phyloP scores from a whole-genome alignment of 2,797 vertebrate species.

The Synanceia verrucosa region DNA sequence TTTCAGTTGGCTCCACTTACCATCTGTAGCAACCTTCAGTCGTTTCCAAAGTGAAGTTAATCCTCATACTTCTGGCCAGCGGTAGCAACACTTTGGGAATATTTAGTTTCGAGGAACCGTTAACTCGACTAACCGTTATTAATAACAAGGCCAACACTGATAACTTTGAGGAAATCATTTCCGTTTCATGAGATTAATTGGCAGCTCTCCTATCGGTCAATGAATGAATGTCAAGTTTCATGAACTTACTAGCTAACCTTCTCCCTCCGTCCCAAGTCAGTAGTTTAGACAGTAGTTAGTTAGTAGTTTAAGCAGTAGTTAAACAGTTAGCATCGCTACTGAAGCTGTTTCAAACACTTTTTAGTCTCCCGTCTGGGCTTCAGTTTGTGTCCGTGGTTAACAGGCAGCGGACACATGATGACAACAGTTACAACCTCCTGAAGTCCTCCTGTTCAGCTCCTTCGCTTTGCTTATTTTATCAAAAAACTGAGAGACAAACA shows the following conservation, averaged over 20 bases:
- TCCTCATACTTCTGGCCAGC: slow-evolving; percentile 87
- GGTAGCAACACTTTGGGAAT: slow-evolving; percentile 94
- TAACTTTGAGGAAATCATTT: slow-evolving; percentile 44
- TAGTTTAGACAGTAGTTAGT: background rate
- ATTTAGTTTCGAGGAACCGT: slow-evolving; percentile 86
- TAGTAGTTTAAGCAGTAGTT: background rate
- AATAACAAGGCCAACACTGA: slow-evolving; percentile 19
- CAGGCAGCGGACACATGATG: slow-evolving; percentile 44
- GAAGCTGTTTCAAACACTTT: slow-evolving; percentile 21
- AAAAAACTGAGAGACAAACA: background rate
- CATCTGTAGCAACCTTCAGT: slow-evolving; percentile 96
- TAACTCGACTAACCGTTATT: background rate
- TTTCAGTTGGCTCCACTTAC: slow-evolving; percentile 80
- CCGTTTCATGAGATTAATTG: slow-evolving; percentile 16
- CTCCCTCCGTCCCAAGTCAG: slow-evolving; percentile 11
- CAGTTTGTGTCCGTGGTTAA: slow-evolving; percentile 33
- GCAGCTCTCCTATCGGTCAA: background rate
- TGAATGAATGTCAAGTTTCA: slow-evolving; percentile 33
- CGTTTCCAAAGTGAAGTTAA: slow-evolving; percentile 94
- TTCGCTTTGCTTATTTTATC: background rate
- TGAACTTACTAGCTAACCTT: slow-evolving; percentile 11
- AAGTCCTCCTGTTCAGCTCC: background rate
- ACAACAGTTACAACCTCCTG: background rate
- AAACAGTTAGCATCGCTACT: slow-evolving; percentile 32
- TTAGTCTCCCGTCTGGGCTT: slow-evolving; percentile 30